Evolutionary conservation across 2,113 vertebrate genomes (phyloP).

Genomic region (Campylorhamphus procurvoides): DNA sequence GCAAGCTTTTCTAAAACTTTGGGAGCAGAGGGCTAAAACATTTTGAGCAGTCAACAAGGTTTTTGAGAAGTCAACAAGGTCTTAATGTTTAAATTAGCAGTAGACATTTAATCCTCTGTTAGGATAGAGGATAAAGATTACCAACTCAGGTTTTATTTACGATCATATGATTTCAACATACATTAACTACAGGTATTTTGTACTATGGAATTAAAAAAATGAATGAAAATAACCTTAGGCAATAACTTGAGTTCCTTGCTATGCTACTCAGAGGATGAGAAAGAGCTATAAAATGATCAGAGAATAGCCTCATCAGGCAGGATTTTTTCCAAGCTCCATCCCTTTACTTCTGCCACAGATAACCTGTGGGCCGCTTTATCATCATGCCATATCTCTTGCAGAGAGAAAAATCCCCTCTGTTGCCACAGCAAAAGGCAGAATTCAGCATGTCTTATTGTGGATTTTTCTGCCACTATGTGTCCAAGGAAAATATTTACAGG

Average conservation of each 20-base stretch:
- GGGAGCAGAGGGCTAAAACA: not conserved
- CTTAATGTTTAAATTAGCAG: not conserved
- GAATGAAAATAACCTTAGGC: not conserved
- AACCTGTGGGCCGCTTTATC: not conserved
- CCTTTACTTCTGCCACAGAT: not conserved
- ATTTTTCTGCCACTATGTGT: not conserved
- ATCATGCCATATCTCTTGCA: accelerated
- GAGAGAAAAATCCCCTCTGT: not conserved
- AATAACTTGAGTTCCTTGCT: not conserved
- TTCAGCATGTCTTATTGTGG: not conserved
- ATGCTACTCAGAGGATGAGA: not conserved
- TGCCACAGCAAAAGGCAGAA: not conserved
- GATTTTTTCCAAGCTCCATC: not conserved
- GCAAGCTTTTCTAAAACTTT: not conserved
- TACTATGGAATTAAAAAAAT: not conserved
- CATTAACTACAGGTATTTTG: not conserved
- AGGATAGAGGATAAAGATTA: not conserved
- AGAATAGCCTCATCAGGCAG: not conserved
- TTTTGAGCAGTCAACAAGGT: not conserved
- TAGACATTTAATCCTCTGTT: not conserved
- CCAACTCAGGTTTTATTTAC: not conserved
- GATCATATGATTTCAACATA: not conserved
- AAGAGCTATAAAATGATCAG: not conserved
- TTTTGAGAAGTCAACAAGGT: not conserved
- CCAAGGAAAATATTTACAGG: not conserved